Evolutionary conservation across 2,797 vertebrate genomes (phyloP).

Genomic region (Taeniopygia guttata): DNA sequence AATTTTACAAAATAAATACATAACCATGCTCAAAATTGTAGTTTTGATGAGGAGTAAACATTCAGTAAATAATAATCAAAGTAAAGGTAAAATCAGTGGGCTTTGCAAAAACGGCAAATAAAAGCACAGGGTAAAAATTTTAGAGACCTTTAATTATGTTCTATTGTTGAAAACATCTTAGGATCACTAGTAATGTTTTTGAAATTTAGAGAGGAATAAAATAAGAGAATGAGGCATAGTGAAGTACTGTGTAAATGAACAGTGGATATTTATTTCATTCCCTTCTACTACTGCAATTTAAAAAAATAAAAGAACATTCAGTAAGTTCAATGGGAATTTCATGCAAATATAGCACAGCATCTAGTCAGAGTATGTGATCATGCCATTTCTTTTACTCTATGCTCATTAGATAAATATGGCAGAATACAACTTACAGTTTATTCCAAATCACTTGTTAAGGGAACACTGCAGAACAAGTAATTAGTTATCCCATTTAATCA

Average conservation of each 20-base stretch:
- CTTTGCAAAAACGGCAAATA: background rate
- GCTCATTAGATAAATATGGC: background rate
- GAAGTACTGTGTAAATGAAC: background rate
- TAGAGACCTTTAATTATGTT: background rate
- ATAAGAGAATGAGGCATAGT: background rate
- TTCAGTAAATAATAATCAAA: background rate
- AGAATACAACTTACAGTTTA: background rate
- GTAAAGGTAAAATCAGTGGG: background rate
- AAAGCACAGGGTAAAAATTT: background rate
- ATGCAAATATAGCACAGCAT: background rate
- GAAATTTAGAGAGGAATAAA: background rate
- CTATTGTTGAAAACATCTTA: background rate
- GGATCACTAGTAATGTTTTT: background rate
- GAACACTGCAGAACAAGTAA: background rate
- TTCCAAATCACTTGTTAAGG: background rate
- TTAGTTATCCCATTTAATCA: background rate
- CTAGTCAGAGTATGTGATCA: background rate
- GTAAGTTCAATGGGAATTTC: background rate
- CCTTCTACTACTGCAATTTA: background rate
- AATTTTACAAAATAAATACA: background rate
- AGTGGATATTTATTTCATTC: background rate
- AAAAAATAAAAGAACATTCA: background rate
- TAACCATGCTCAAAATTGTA: fast-evolving
- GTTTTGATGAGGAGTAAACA: background rate
- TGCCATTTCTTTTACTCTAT: background rate